phyloP scores from a whole-genome alignment of 2,888 invertebrate genomes.

The Drosophila anomalata region DNA sequence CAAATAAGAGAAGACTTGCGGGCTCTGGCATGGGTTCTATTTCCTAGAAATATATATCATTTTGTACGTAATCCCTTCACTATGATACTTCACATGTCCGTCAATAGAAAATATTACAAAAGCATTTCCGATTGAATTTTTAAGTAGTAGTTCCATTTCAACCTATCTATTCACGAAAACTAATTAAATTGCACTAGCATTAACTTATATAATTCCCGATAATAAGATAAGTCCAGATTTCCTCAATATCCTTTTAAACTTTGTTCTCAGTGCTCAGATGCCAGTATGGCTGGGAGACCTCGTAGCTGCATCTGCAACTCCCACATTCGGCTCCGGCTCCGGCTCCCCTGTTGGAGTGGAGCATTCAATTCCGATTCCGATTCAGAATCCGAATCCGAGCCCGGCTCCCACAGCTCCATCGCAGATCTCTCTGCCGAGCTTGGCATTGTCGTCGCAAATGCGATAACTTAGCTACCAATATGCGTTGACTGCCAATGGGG shows the following conservation, averaged over 20 bases:
- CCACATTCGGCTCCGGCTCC: conserved; percentile 19
- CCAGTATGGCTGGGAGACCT: conserved; percentile 31
- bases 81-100: too few relatives aligned
- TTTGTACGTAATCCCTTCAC: too few relatives aligned
- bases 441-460: conserved; percentile 79
- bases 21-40: too few relatives aligned
- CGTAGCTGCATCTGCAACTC: conserved; percentile 13
- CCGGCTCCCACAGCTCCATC: conserved; percentile 29
- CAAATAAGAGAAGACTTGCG: too few relatives aligned
- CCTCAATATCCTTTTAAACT: neutral
- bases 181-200: too few relatives aligned
- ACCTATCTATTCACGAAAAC: too few relatives aligned
- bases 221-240: neutral
- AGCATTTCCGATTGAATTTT: too few relatives aligned
- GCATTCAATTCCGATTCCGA: conserved; percentile 40
- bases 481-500: conserved; percentile 73
- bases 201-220: too few relatives aligned
- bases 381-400: conserved; percentile 24
- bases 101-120: too few relatives aligned
- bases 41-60: too few relatives aligned
- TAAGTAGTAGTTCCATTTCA: too few relatives aligned
- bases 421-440: conserved; percentile 42
- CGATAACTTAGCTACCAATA: conserved; percentile 79
- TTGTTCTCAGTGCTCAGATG: conserved; percentile 17
- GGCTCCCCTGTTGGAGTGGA: conserved; percentile 30